Evolutionary conservation across 2,797 vertebrate species (phyloP).

Genomic region (Melanitta fusca): DNA sequence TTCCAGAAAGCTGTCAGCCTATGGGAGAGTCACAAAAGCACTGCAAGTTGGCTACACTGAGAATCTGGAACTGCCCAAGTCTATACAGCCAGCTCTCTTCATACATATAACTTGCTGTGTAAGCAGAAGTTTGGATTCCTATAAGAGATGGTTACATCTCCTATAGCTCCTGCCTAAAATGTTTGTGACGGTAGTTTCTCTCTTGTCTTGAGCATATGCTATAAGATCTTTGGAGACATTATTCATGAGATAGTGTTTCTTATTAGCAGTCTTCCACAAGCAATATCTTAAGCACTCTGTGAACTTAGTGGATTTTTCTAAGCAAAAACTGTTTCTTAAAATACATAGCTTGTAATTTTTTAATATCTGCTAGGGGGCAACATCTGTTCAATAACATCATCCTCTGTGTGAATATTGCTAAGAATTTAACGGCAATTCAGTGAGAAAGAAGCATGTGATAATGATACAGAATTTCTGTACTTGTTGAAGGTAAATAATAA

Average conservation of each 20-base stretch:
- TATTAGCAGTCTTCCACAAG: not conserved
- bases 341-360: constrained; percentile 49
- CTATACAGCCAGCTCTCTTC: not conserved
- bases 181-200: not conserved
- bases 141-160: not conserved
- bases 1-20: not conserved
- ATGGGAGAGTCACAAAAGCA: not conserved
- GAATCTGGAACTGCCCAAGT: not conserved
- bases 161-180: not conserved
- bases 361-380: constrained; percentile 73
- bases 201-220: not conserved
- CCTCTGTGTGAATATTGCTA: not conserved
- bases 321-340: not conserved
- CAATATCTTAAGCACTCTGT: not conserved
- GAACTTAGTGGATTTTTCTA: not conserved
- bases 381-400: constrained; percentile 46
- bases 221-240: not conserved
- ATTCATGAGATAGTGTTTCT: not conserved
- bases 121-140: not conserved
- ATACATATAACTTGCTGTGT: not conserved
- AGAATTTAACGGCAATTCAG: not conserved
- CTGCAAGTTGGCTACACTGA: not conserved
- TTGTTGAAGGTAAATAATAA: not conserved
- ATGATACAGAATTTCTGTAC: not conserved
- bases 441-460: not conserved